Conservation (phyloP, 64 coral and sea anemone species). For the Porites australiensis region DNA sequence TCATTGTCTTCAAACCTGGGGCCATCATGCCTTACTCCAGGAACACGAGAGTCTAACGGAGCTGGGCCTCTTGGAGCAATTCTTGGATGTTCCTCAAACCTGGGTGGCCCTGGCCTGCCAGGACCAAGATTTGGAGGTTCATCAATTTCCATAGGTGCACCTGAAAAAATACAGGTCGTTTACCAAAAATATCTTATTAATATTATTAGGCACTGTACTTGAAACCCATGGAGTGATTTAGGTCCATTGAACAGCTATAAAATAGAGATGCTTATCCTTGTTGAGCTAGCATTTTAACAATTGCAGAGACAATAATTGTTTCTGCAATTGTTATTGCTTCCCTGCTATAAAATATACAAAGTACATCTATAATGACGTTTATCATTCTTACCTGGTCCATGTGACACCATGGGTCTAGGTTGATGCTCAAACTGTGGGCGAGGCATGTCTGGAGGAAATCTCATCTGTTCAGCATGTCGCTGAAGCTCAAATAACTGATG, state of each 20-base stretch:
- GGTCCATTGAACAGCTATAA: too few relatives aligned
- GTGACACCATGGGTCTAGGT: background rate
- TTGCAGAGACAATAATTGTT: too few relatives aligned
- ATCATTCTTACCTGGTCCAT: constrained; percentile 57
- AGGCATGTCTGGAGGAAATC: constrained; percentile 3
- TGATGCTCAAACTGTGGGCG: background rate
- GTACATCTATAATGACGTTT: background rate
- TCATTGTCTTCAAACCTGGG: constrained; percentile 16
- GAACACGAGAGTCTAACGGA: constrained; percentile 39
- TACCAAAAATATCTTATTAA: too few relatives aligned
- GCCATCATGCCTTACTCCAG: constrained; percentile 7
- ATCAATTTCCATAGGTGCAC: constrained; percentile 37
- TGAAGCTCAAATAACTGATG: constrained; percentile 95
- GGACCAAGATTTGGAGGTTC: background rate
- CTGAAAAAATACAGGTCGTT: background rate
- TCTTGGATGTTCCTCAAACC: constrained; percentile 29
- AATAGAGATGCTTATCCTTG: too few relatives aligned
- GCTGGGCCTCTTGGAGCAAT: background rate
- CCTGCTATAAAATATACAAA: too few relatives aligned
- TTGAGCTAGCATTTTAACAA: too few relatives aligned
- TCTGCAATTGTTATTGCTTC: too few relatives aligned
- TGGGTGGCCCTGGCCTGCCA: constrained; percentile 43
- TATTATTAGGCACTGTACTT: too few relatives aligned
- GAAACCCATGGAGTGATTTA: too few relatives aligned
- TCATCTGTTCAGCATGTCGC: constrained; percentile 70